Evolutionary conservation across 2,113 vertebrate species (phyloP), one percentile per base, ranked within the genome.

Genomic region (Hippopotamus amphibius): DNA sequence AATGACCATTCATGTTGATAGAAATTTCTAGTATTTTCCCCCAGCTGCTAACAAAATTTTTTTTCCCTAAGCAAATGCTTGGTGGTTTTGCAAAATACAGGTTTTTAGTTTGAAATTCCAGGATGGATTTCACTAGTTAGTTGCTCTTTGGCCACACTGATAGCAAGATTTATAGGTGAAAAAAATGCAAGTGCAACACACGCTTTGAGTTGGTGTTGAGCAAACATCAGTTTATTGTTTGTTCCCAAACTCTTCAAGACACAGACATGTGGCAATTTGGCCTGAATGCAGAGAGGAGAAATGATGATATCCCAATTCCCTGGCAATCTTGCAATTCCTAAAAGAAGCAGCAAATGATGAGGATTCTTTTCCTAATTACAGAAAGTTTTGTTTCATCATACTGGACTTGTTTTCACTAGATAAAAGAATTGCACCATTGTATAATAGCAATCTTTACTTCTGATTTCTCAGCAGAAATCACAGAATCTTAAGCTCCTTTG

Each of bases 71-170:
- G 63, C 30, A 63, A 80, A 90, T 55, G 0, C 1, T 57, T 84
- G 21, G 6, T 89, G 21, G 22, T 5, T 57, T 93, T 95, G 41
- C 10, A 68, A 92, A 96, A 57, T 71, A 59, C 3, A 61, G 22
- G 41, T 41, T 89, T 95, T 89, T 53, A 85, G 46, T 55, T 92
- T 90, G 55, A 87, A 94, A 94, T 16, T 76, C 8, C 22, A 94
- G n/a, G 16, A 48, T 81, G 3, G 7, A 74, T 80, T 79, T 96
- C 26, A n/a, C 12, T 82, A 43, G 26, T 55, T 96, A 37, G 22
- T 76, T 96, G 37, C 8, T 93, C 43, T 68, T 95, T 95, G 53
- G 50, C n/a, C 66, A 79, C 43, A 96, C 4, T 41, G 50, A 83
- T 61, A 77, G 30, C 33, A 92, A 79, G 53, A 77, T 86, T 86